Evolutionary conservation across 1,140 invertebrate species (phyloP), one percentile per base, ranked within the genome.

Genomic region (Calephelis virginiensis): DNA sequence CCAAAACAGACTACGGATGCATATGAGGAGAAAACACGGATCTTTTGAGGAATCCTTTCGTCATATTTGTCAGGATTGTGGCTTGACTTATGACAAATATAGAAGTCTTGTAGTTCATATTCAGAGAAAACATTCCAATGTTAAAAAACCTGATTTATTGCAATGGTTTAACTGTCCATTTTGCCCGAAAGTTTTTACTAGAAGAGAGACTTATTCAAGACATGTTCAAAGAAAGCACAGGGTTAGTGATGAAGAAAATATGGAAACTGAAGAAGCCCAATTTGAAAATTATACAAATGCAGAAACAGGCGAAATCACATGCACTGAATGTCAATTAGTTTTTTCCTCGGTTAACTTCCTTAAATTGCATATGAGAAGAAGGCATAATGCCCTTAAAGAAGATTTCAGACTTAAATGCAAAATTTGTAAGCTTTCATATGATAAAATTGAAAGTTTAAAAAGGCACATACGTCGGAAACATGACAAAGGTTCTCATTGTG

Each of bases 221-320:
- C 88, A 90, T 70, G 78, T 90, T 7, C 88, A 90, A 75, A 80
- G 88, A 61, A 89, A 90, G 14, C 88, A 90, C 65, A 70, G 76
- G n/a, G 68, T 84, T 1, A 67, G 70, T 8, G 85, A 86, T 48
- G 86, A 90, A 17, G 76, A 78, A 7, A 63, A 71, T 40, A 67
- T 66, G 3, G 56, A 79, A 56, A 67, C 69, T 13, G 46, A 64
- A 10, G 56, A 48, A 48, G 50, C 61, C 13, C 48, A 78, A 63
- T 53, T 72, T 60, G 67, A 80, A n/a, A 70, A 70, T 61, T 69
- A 65, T n/a, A 76, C 69, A 38, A 83, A 86, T 67, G 75, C 79
- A 43, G 64, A 82, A 67, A 85, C 85, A 1, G 88, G 85, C 6
- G 85, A 90, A 63, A 78, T 90, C 6, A 75, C 77, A 40, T 90